Conservation (phyloP, 2,888 invertebrate genomes). For the Cosmia trapezina region DNA sequence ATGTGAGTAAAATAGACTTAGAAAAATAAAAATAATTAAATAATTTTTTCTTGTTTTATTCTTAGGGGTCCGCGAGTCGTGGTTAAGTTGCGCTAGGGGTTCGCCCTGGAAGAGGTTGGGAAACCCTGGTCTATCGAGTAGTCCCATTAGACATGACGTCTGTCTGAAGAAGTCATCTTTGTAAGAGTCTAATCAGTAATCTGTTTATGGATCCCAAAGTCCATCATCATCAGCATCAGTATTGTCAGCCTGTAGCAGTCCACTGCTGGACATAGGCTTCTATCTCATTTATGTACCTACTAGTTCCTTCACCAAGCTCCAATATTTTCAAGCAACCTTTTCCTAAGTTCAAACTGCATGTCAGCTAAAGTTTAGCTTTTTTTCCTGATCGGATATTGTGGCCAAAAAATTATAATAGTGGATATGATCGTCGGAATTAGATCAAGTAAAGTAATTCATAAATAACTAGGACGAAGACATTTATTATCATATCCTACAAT, state of each 20-base stretch:
- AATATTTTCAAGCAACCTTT: not conserved
- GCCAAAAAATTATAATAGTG: not conserved
- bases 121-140: not conserved
- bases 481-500: conserved; percentile 16
- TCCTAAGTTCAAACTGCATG: not conserved
- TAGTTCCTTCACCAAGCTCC: not conserved
- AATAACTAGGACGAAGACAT: not conserved
- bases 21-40: too few species aligned
- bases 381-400: not conserved
- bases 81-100: too few species aligned
- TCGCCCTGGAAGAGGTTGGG: too few species aligned
- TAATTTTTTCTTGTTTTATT: too few species aligned
- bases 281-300: not conserved
- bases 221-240: not conserved
- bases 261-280: not conserved
- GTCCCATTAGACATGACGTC: not conserved
- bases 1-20: too few species aligned
- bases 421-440: not conserved
- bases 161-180: not conserved
- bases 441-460: not conserved
- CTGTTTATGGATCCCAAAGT: not conserved
- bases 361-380: not conserved
- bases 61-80: too few species aligned
- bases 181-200: not conserved
- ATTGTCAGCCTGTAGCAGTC: not conserved